Evolutionary conservation across 2,113 vertebrate species (phyloP), one percentile per base, ranked within the genome.

Genomic region (Propithecus coquereli): DNA sequence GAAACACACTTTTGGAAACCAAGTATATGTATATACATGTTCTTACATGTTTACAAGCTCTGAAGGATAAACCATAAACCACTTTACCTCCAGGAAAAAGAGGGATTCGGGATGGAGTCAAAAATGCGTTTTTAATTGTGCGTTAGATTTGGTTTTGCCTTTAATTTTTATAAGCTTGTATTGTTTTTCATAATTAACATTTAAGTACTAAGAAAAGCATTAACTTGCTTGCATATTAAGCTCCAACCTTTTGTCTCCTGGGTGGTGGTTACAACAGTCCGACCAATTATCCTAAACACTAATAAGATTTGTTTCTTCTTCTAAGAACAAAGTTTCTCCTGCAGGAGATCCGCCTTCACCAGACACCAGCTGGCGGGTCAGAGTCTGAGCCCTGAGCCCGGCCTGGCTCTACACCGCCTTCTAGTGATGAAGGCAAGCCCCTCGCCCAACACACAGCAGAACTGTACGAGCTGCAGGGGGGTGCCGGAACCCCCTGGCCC

Each of bases 341-440:
- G 66, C 45, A 66, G 68, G n/a, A 30, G 3, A 54, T 18, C 3
- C 3, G 34, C 9, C 30, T 34, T 54, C 71, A 25, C 13, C 3
- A 63, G 77, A 93, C 25, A 27, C 32, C 30, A 14, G 37, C 2
- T 4, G 20, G 32, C 50, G 0, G 2, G 22, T 70, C 52, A 11
- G 32, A 80, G 74, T 37, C 81, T 8, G 10, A 32, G 76, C 70
- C 50, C 63, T 77, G 10, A 40, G 92, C 22, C 14, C 32, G 27
- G 22, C 32, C n/a, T 43, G 50, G 1, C 0, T 0, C 4, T 40
- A 0, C 0, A 7, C 5, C 50, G 2, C n/a, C 45, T n/a, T 23
- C 16, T 4, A 25, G 54, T 18, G 63, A 5, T 14, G 43, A 52
- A 37, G 54, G 8, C 74, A 3, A 30, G 3, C 27, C 17, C 6